Evolutionary conservation across 2,797 vertebrate genomes (phyloP).

Genomic region (Sebastes melanostomus): DNA sequence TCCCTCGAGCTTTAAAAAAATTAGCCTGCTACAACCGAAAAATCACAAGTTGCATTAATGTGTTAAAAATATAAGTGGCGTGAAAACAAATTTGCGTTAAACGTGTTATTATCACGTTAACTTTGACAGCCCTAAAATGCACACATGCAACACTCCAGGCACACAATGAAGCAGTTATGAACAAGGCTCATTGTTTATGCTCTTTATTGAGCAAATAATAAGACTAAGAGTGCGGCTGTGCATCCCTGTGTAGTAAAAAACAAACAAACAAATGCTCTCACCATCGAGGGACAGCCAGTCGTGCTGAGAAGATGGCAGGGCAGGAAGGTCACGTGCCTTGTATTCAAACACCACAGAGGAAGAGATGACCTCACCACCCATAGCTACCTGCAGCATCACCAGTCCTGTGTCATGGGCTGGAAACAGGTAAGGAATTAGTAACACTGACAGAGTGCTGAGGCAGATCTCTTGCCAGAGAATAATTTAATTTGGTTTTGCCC

Average conservation of each 20-base stretch:
- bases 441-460: not conserved
- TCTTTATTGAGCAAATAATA: not conserved
- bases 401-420: slow-evolving; percentile 97
- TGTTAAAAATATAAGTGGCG: too few species aligned
- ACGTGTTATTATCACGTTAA: too few species aligned
- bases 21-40: too few species aligned
- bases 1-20: too few species aligned
- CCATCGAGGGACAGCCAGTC: slow-evolving; percentile 98
- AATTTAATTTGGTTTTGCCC: not conserved
- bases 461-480: not conserved
- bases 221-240: not conserved
- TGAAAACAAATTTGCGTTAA: too few species aligned
- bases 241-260: not conserved
- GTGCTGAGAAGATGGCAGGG: slow-evolving; percentile 95
- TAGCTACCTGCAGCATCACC: slow-evolving; percentile 97
- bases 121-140: not conserved
- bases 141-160: not conserved
- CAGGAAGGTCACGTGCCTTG: slow-evolving; percentile 94
- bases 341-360: slow-evolving; percentile 99
- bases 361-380: slow-evolving; percentile 97
- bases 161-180: not conserved
- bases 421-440: slow-evolving; percentile 11
- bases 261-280: slow-evolving; percentile 75
- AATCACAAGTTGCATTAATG: too few species aligned
- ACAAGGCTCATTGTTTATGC: not conserved